These are phyloP conservation scores for Leucoraja erinaceus DNA, from an alignment of 2,113 vertebrate species.

Conservation along the genomic window DNA sequence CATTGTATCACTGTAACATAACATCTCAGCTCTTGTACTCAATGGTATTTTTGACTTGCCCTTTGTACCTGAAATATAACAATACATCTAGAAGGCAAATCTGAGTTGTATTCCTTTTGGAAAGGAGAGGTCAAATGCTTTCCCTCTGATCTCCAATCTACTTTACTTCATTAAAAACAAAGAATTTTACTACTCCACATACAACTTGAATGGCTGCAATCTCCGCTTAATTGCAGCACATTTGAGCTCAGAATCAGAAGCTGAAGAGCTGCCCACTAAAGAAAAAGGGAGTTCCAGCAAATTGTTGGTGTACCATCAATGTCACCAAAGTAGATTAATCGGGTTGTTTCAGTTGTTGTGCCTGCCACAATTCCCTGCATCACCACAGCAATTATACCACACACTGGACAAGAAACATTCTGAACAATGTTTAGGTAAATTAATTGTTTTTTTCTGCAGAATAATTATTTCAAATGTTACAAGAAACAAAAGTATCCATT, in stretches of 20 bases:
- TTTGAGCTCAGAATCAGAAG: not conserved
- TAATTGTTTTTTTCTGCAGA: too few relatives aligned
- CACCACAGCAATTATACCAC: not conserved
- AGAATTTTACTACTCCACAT: not conserved
- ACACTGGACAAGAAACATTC: not conserved
- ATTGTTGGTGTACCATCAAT: not conserved
- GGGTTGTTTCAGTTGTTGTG: not conserved
- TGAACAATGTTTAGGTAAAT: not conserved
- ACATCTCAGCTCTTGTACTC: too few relatives aligned
- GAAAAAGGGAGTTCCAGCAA: not conserved
- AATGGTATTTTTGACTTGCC: too few relatives aligned
- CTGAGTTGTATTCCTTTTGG: not conserved
- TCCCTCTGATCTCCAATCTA: not conserved
- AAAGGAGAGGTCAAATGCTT: not conserved
- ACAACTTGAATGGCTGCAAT: not conserved
- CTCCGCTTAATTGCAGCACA: not conserved
- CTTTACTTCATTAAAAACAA: not conserved
- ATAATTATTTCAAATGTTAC: too few relatives aligned
- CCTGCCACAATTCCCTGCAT: not conserved
- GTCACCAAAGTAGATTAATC: not conserved
- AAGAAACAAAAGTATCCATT: not conserved
- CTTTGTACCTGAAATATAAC: not conserved
- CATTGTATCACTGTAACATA: too few relatives aligned
- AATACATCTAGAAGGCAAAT: not conserved
- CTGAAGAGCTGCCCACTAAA: not conserved